Evolutionary conservation across 2,113 vertebrate species (phyloP), one percentile per base, ranked within the genome.

Genomic region (Loxodonta africana): DNA sequence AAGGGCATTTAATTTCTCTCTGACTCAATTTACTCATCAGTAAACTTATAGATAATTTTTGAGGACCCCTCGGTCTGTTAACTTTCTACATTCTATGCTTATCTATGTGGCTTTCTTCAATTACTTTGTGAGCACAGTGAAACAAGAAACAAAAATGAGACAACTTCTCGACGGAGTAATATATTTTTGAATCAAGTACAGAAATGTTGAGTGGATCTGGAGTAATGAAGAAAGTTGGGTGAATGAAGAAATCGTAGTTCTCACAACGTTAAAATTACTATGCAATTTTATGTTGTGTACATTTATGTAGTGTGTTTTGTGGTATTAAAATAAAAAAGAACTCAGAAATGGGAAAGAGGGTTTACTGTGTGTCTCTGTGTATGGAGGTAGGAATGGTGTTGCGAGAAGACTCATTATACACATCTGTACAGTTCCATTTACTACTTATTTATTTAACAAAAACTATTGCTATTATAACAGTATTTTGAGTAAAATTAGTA

Each of bases 401-500:
- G 71, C 86, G n/a, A 86, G 15, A 86, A 14, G 23, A 84, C 25
- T 90, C n/a, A 8, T 18, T 18, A 41, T n/a, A 48, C 9, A 12
- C 17, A 67, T 74, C 30, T 14, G 48, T 3, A 67, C 9, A 60
- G 8, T 41, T 53, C 48, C 18, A 23, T n/a, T 71, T 44, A n/a
- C 11, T 73, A 41, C 51, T 28, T 88, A 41, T 51, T 28, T 88
- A 5, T 83, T 77, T 51, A 20, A 41, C 73, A 83, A 63, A 90
- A 11, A 46, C 33, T 18, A 44, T 80, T 30, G 23, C 78, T 65
- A 44, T 30, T 63, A 6, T 53, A 87, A 46, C 44, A 63, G 44
- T 69, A 73, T 84, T 88, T 94, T 65, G n/a, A 12, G 69, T 33
- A 93, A 82, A 77, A 71, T 80, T 44, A 87, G 7, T 60, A 60